Evolutionary conservation across 2,113 vertebrate species (phyloP).

Genomic region (Pyxicephalus adspersus): DNA sequence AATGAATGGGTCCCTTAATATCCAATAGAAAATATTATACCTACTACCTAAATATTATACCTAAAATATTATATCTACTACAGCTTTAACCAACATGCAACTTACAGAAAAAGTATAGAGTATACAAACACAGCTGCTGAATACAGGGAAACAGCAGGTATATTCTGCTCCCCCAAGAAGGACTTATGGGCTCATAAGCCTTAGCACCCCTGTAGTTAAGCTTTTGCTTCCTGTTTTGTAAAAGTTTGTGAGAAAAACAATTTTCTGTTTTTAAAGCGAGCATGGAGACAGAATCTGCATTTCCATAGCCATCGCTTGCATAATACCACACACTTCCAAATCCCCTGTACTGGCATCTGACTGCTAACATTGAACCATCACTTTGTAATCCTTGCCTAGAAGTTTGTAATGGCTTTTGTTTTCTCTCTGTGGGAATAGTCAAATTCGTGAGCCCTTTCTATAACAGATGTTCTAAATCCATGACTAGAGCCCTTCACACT

Average conservation of each 20-base stretch:
- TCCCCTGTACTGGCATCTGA: slow-evolving; percentile 29
- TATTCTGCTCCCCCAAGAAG: too few relatives aligned
- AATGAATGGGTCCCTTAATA: too few relatives aligned
- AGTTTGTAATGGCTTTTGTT: slow-evolving; percentile 38
- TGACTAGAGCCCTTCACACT: slow-evolving; percentile 28
- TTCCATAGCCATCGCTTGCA: slow-evolving; percentile 4
- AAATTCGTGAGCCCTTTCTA: slow-evolving; percentile 44
- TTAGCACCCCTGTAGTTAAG: too few relatives aligned
- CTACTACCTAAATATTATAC: too few relatives aligned
- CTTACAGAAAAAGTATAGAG: too few relatives aligned
- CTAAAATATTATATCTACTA: too few relatives aligned
- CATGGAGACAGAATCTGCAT: too few relatives aligned
- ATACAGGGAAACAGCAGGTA: too few relatives aligned
- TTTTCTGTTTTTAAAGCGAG: neutral
- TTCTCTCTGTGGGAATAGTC: slow-evolving; percentile 43
- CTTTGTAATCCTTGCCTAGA: slow-evolving; percentile 34
- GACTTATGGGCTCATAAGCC: too few relatives aligned
- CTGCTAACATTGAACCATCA: slow-evolving; percentile 8
- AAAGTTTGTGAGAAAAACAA: neutral
- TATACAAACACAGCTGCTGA: too few relatives aligned
- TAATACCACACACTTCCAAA: slow-evolving; percentile 47
- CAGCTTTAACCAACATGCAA: too few relatives aligned
- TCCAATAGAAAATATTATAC: too few relatives aligned
- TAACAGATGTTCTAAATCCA: slow-evolving; percentile 49
- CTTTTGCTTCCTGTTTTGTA: neutral